Evolutionary conservation across 2,888 invertebrate genomes (phyloP).

Genomic region (Yponomeuta plumbellus): DNA sequence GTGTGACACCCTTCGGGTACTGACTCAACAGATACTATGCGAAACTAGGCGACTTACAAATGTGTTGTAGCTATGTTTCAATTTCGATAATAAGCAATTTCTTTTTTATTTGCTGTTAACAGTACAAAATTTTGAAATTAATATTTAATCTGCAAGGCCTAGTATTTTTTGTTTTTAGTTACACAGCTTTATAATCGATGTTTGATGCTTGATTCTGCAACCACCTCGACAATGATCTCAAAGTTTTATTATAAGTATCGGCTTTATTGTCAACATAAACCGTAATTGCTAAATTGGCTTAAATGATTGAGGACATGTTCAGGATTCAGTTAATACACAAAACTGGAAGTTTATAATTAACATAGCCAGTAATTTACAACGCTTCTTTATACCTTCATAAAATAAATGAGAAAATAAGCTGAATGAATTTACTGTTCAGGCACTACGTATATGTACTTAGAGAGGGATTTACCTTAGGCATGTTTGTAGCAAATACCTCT

Average conservation of each 20-base stretch:
- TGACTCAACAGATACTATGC: too few species aligned
- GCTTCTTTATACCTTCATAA: slow-evolving; percentile 8
- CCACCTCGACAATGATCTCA: background rate
- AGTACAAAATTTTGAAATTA: too few species aligned
- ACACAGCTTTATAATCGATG: background rate
- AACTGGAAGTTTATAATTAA: slow-evolving; percentile 43
- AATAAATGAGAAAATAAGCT: background rate
- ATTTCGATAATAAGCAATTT: too few species aligned
- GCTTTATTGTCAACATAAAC: slow-evolving; percentile 10
- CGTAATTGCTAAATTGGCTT: slow-evolving; percentile 13
- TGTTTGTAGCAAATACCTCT: too few species aligned
- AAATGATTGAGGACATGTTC: slow-evolving; percentile 10
- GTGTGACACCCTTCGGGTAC: too few species aligned
- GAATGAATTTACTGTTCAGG: background rate
- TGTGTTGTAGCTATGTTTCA: too few species aligned
- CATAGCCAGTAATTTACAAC: slow-evolving; percentile 31
- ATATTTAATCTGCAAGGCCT: too few species aligned
- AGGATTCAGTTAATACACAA: slow-evolving; percentile 27
- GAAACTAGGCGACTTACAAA: too few species aligned
- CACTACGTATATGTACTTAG: background rate
- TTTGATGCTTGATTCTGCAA: background rate
- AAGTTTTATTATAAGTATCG: background rate
- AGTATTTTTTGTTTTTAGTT: too few species aligned
- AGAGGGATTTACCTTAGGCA: background rate
- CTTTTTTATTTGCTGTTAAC: too few species aligned